Evolutionary conservation across 2,888 invertebrate genomes (phyloP).

Genomic region (Alcis repandata): DNA sequence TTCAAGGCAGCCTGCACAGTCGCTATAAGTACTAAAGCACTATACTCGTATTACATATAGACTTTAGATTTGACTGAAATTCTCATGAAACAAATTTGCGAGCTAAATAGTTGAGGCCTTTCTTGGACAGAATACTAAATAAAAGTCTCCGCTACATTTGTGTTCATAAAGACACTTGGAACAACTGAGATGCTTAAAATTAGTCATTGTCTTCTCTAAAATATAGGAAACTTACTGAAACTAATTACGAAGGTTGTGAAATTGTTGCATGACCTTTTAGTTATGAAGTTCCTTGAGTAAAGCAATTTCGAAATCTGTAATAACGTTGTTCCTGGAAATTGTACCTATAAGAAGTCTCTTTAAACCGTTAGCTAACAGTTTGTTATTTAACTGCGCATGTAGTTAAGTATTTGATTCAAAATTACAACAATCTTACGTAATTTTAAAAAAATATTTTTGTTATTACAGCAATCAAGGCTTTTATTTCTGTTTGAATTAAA

Average conservation of each 20-base stretch:
- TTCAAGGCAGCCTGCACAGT: no score
- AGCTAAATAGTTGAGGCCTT: background rate
- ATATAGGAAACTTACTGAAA: background rate
- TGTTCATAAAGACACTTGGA: background rate
- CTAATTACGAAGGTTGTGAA: slow-evolving; percentile 3
- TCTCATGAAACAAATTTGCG: no score
- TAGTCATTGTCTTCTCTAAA: slow-evolving; percentile 4
- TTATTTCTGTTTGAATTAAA: no score
- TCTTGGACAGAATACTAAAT: background rate
- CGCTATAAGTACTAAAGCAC: no score
- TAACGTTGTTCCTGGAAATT: slow-evolving; percentile 4
- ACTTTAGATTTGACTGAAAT: no score
- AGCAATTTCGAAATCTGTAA: background rate
- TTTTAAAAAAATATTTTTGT: no score
- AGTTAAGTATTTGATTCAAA: no score
- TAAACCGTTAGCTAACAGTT: no score
- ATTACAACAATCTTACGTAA: no score
- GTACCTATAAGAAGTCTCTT: background rate
- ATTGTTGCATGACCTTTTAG: background rate
- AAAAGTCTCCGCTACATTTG: background rate
- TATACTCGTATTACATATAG: no score
- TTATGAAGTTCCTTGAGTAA: slow-evolving; percentile 1
- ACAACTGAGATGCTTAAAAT: background rate
- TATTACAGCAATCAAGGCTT: no score
- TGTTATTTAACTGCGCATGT: background rate